Percentiles rank a stretch among this genome's conserved stretches.
Evolutionary conservation across 2,888 invertebrate genomes (phyloP).

Genomic region (Tinea trinotella): DNA sequence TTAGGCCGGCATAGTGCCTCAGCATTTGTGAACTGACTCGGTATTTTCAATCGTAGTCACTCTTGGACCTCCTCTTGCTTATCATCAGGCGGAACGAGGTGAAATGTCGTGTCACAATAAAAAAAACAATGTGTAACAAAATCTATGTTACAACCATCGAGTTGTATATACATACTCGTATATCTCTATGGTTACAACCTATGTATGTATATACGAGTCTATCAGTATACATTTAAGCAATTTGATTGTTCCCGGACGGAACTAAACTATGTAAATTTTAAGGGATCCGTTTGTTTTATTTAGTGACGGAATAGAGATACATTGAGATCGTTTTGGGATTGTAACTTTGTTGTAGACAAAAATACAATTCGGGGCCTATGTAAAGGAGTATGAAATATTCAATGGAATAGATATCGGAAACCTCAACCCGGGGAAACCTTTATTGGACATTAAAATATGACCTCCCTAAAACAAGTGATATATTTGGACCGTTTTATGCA

Average conservation of each 20-base stretch:
- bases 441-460: constrained; percentile 3
- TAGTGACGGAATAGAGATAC: not conserved
- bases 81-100: no score
- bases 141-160: no score
- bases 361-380: constrained; percentile 4
- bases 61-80: no score
- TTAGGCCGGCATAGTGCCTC: no score
- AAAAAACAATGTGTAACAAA: no score
- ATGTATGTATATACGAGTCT: not conserved
- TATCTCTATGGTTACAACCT: no score
- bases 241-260: not conserved
- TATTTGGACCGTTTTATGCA: not conserved
- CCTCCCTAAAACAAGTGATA: not conserved
- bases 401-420: not conserved
- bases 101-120: no score
- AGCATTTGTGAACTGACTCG: no score
- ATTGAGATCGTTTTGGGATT: constrained; percentile 1
- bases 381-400: constrained; percentile 10
- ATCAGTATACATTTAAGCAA: no score
- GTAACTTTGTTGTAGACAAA: constrained; percentile 6
- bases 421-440: not conserved
- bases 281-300: constrained; percentile 1
- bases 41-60: no score
- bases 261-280: not conserved
- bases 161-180: no score